A percentile compares a stretch with the other conserved stretches of the same genome.
Evolutionary conservation across 2,888 invertebrate genomes (phyloP).

Genomic region (Falcaria lacertinaria): DNA sequence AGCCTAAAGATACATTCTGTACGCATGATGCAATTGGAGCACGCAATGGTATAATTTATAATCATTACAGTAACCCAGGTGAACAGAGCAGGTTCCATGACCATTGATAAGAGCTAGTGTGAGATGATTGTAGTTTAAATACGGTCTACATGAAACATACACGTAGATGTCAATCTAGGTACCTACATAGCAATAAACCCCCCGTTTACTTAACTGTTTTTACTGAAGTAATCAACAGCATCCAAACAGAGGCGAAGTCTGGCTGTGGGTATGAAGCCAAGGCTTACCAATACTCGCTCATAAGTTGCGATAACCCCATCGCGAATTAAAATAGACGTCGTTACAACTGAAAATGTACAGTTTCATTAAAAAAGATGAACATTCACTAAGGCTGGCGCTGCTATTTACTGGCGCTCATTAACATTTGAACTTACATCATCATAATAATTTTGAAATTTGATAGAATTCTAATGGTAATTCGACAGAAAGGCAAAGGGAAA

Average conservation of each 20-base stretch:
- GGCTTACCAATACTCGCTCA: constrained; percentile 79
- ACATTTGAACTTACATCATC: too few species aligned
- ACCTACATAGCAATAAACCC: neutral
- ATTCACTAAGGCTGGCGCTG: too few species aligned
- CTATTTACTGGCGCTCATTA: too few species aligned
- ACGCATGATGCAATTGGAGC: neutral
- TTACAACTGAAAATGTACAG: constrained; percentile 58
- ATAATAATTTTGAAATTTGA: too few species aligned
- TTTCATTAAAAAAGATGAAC: too few species aligned
- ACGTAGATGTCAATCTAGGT: neutral
- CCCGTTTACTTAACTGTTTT: constrained; percentile 77
- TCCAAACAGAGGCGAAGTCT: constrained; percentile 83
- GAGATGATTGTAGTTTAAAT: neutral
- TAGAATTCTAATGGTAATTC: too few species aligned
- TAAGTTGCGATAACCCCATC: constrained; percentile 81
- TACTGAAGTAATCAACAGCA: constrained; percentile 83
- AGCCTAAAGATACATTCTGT: neutral
- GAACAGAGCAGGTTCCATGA: neutral
- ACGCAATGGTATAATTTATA: neutral
- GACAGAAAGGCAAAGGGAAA: too few species aligned
- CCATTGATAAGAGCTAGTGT: neutral
- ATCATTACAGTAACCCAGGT: neutral
- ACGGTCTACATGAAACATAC: neutral
- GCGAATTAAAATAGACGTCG: constrained; percentile 75
- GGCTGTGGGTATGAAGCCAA: constrained; percentile 81